These are phyloP conservation scores for Tetraneura akinire DNA, from an alignment of 1,140 invertebrate species.

Conservation along the genomic window DNA sequence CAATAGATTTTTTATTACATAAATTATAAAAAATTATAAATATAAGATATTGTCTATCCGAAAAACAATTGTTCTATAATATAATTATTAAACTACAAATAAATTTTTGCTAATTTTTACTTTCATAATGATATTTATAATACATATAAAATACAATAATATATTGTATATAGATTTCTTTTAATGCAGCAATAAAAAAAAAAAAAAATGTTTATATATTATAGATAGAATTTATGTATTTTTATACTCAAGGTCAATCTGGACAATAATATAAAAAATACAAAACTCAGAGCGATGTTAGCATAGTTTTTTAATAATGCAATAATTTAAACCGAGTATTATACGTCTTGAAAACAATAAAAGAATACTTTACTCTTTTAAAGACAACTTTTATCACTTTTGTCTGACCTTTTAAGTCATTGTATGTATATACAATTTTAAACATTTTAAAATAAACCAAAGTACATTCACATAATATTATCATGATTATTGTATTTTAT, in stretches of 20 bases:
- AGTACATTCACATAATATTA: neutral
- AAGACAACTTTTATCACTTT: slow-evolving; percentile 42
- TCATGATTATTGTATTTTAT: neutral
- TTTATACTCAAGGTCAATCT: slow-evolving; percentile 24
- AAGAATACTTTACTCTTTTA: slow-evolving; percentile 28
- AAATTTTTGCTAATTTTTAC: neutral
- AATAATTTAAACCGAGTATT: neutral
- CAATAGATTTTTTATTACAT: too few relatives aligned
- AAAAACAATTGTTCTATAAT: neutral
- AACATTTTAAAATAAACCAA: slow-evolving; percentile 22
- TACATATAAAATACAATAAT: neutral
- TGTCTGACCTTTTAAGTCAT: slow-evolving; percentile 24
- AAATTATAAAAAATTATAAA: too few relatives aligned
- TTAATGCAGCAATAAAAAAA: neutral
- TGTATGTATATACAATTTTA: slow-evolving; percentile 11
- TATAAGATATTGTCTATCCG: too few relatives aligned
- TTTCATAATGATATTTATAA: too few relatives aligned
- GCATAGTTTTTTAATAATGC: slow-evolving; percentile 18
- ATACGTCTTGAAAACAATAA: slow-evolving; percentile 31
- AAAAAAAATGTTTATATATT: too few relatives aligned
- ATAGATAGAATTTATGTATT: neutral
- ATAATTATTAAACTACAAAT: neutral
- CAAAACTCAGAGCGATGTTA: neutral
- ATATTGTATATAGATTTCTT: neutral
- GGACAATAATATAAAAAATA: slow-evolving; percentile 26